Conservation (phyloP, 2,113 vertebrate genomes). For the Rhinolophus ferrumequinum region DNA sequence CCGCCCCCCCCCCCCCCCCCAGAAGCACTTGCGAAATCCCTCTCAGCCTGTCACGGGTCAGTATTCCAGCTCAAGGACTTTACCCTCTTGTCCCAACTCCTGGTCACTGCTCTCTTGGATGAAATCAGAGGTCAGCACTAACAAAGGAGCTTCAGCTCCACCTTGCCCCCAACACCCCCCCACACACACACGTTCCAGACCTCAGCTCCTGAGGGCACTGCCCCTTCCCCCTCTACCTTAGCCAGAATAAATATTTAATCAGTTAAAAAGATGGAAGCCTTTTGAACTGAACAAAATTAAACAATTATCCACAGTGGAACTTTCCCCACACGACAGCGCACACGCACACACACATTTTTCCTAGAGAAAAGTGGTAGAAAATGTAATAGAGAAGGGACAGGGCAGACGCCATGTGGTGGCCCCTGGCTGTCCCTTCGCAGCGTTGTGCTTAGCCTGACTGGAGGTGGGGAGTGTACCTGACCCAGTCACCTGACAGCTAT, state of each 20-base stretch:
- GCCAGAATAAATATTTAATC: constrained; percentile 74
- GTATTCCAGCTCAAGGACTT: constrained; percentile 79
- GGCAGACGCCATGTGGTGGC: not conserved
- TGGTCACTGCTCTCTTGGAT: constrained; percentile 55
- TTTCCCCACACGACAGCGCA: not conserved
- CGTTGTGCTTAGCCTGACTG: not conserved
- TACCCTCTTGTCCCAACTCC: constrained; percentile 71
- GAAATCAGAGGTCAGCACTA: constrained; percentile 67
- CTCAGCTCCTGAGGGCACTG: not conserved
- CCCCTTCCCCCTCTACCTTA: constrained; percentile 20
- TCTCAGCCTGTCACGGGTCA: constrained; percentile 67
- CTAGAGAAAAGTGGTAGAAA: not conserved
- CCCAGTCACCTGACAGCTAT: not conserved
- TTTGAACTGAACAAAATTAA: constrained; percentile 63
- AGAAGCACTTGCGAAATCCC: constrained; percentile 70
- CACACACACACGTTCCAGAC: not conserved
- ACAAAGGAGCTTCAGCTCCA: constrained; percentile 19
- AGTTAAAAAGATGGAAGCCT: constrained; percentile 58
- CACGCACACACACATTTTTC: not conserved
- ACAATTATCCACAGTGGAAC: constrained; percentile 18
- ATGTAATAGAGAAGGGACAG: not conserved
- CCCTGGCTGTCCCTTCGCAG: not conserved
- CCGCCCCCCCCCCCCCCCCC: constrained; percentile 44
- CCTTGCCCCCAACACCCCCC: not conserved
- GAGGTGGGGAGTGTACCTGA: not conserved